Evolutionary conservation across 2,888 invertebrate genomes (phyloP), one percentile per base, ranked within the genome.

Genomic region (Megaustenia siamemsis): DNA sequence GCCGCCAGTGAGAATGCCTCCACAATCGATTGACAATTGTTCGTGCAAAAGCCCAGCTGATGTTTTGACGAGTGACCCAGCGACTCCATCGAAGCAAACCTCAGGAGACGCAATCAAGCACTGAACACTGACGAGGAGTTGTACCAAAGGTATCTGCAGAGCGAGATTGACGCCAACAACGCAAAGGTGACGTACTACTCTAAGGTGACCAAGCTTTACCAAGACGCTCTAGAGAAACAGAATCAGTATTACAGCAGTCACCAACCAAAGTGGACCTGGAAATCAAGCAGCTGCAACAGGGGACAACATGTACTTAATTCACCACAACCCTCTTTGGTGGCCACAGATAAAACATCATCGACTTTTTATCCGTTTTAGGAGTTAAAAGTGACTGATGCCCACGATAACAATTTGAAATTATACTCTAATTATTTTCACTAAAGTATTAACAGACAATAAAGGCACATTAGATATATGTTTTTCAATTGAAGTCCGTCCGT

Each of bases 101-200:
- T 77, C 2, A 60, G 32, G 24, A 77, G 40, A 18, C 76, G 60
- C 40, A 77, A 77, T 38, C 28, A 77, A 38, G 60, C 53, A 3
- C 49, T 71, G 56, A n/a, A 4, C 53, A 68, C 49, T 10, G 77
- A 77, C 53, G 76, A 53, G 5, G 68, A 60, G 3, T 56, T 83
- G 35, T 83, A 77, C 56, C 60, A 68, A 53, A 24, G 35, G 18
- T 83, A 83, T n/a, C 68, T 83, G 15, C 76, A 77, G 76, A 83
- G 83, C 43, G 83, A 76, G 32, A 68, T 83, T 45, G 40, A 76
- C 28, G 83, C 83, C n/a, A 83, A 83, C 49, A 43, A 77, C 28
- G 83, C 83, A 21, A 83, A 68, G 28, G 56, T 83, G 4, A 53
- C 35, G 0, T 83, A 83, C 38, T 83, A 83, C 40, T 35, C 63